phyloP scores from a whole-genome alignment of 2,888 invertebrate genomes.

The Brachypterus glaber region DNA sequence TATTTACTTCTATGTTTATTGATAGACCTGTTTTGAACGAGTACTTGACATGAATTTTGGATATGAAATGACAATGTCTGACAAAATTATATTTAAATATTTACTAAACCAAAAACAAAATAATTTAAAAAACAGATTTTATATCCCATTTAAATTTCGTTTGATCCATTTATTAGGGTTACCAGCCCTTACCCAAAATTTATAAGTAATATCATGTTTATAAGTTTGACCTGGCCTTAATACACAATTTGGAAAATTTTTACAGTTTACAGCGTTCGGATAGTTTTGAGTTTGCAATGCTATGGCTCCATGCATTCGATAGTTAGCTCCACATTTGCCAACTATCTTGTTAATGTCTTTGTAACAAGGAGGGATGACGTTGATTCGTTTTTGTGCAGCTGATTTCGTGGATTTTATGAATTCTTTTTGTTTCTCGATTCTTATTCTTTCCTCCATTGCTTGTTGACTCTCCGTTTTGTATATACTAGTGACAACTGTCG shows the following conservation, averaged over 20 bases:
- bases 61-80: too few species aligned
- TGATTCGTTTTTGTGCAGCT: constrained; percentile 2
- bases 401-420: neutral
- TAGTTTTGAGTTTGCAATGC: constrained; percentile 85
- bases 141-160: too few species aligned
- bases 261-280: constrained; percentile 77
- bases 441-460: neutral
- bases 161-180: constrained; percentile 30
- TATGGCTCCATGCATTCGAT: constrained; percentile 69
- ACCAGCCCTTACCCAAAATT: constrained; percentile 50
- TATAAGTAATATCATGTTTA: constrained; percentile 61
- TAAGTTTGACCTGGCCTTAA: constrained; percentile 64
- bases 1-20: too few species aligned
- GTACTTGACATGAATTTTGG: too few species aligned
- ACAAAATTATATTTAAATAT: too few species aligned
- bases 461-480: neutral
- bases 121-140: too few species aligned
- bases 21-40: too few species aligned
- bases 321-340: constrained; percentile 31
- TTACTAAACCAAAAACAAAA: too few species aligned
- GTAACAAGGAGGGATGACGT: constrained; percentile 21
- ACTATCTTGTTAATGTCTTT: constrained; percentile 5
- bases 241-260: constrained; percentile 61
- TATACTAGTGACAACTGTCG: neutral
- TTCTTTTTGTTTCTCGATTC: neutral